Conservation (phyloP, 2,888 invertebrate species). For the Aquatica leii region DNA sequence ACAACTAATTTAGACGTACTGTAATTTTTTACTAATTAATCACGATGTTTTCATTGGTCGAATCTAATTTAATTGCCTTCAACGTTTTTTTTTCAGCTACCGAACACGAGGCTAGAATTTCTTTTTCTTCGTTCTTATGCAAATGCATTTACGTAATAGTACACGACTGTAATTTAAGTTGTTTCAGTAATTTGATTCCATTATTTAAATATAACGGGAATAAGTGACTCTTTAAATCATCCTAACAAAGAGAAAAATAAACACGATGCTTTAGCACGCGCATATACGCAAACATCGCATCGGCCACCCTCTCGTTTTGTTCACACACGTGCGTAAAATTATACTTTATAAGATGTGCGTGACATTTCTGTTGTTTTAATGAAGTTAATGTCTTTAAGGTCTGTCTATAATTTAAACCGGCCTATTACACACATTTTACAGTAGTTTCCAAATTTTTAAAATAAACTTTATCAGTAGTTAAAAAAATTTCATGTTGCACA, state of each 20-base stretch:
- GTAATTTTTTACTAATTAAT: too few species aligned
- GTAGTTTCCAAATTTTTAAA: too few species aligned
- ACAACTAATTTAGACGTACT: too few species aligned
- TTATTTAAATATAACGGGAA: slow-evolving; percentile 3
- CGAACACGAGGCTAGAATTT: too few species aligned
- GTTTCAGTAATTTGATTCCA: neutral
- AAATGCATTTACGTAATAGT: neutral
- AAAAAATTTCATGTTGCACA: too few species aligned
- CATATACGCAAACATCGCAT: slow-evolving; percentile 14
- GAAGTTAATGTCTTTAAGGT: slow-evolving; percentile 24
- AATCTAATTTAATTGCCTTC: too few species aligned
- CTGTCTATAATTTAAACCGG: slow-evolving; percentile 11
- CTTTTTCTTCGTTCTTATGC: neutral
- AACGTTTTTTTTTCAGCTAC: too few species aligned
- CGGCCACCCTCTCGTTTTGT: slow-evolving; percentile 10
- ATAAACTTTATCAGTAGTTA: too few species aligned
- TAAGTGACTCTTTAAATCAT: neutral
- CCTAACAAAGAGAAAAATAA: slow-evolving; percentile 15
- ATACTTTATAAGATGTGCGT: slow-evolving; percentile 16
- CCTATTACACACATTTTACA: too few species aligned
- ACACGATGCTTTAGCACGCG: slow-evolving; percentile 26
- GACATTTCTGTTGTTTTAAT: slow-evolving; percentile 32
- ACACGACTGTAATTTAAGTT: neutral
- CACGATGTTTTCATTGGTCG: too few species aligned
- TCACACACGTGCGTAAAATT: slow-evolving; percentile 25